phyloP scores from a whole-genome alignment of 2,113 vertebrate species.

The Haemorhous mexicanus region DNA sequence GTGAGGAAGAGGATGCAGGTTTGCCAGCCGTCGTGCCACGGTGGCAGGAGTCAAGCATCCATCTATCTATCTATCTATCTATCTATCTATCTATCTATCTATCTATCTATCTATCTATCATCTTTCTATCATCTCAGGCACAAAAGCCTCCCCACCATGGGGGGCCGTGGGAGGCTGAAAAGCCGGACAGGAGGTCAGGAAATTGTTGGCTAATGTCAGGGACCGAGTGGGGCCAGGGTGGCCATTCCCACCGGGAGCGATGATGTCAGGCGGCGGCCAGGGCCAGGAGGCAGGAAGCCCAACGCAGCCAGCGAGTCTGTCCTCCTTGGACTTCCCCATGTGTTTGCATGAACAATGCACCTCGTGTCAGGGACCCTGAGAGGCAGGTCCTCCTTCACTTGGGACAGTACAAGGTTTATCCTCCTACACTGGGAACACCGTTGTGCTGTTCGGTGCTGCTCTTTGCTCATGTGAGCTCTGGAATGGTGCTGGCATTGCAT shows the following conservation, averaged over 20 bases:
- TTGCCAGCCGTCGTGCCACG: background rate
- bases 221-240: background rate
- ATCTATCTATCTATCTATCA: background rate
- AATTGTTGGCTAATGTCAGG: background rate
- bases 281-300: slow-evolving; percentile 47
- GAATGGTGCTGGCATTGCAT: accelerated
- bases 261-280: background rate
- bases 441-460: background rate
- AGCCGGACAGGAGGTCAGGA: background rate
- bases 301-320: slow-evolving; percentile 46
- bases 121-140: background rate
- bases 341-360: background rate
- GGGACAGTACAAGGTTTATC: background rate
- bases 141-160: background rate
- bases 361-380: background rate
- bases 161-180: background rate
- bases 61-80: background rate
- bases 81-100: background rate
- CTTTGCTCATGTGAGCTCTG: accelerated
- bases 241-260: background rate
- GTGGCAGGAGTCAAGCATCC: background rate
- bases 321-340: background rate
- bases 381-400: background rate
- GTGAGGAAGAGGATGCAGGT: background rate
- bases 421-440: accelerated